Evolutionary conservation across 2,888 invertebrate species (phyloP), one percentile per base, ranked within the genome.

Genomic region (Oxystoma pomonae): DNA sequence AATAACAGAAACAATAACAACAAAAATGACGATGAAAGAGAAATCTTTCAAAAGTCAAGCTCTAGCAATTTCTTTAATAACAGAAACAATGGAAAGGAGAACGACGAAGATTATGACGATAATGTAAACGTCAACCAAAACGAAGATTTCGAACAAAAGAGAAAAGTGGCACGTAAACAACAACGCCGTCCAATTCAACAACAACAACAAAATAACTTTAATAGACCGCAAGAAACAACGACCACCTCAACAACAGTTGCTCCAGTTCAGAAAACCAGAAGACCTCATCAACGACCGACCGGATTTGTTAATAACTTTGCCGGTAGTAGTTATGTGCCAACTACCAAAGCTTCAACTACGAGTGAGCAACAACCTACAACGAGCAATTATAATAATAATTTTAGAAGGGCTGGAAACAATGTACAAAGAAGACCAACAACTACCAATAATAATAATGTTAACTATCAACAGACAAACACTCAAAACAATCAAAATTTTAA

Each of bases 11-110:
- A 66, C 65, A 69, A 70, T 35, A 71, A 69, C 62, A 67, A 70
- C 52, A 72, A 71, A 50, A 67, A 70, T 57, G 72, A 76, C 64
- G 71, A 71, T 63, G 79, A 81, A 21, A 71, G 86, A 63, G 89
- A 90, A 72, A 83, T 85, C 63, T 86, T 90, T 64, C 86, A 87
- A 70, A 86, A 87, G 55, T 89, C 90, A 20, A 89, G 89, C 76
- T 90, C 89, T 64, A 89, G 90, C 1, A 89, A 90, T 78, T 90
- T 90, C 81, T 90, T 88, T 79, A 88, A 88, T 71, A 86, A 85
- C 73, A 81, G 83, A 58, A 85, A 86, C 74, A 82, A 83, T 52
- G 86, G 86, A 5, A 84, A 85, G 69, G 86, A 87, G 74, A 81
- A 80, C 59, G 82, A 83, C 65, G 83, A 84, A 61, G 84, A 85